Conservation (phyloP, 2,113 vertebrate genomes). For the Diadophis punctatus region DNA sequence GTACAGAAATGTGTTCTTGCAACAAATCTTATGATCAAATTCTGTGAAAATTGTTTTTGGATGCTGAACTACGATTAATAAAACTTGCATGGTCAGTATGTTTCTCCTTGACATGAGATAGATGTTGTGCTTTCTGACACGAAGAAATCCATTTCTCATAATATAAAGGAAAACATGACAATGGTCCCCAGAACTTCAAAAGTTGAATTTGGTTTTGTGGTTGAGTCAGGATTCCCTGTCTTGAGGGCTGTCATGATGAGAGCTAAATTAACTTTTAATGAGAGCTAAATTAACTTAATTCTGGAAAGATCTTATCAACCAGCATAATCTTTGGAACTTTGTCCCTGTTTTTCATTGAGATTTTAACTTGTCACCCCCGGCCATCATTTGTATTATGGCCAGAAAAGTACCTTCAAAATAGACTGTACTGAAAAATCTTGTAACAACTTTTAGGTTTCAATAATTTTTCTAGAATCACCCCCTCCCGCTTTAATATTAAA, state of each 20-base stretch:
- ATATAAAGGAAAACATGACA: conserved; percentile 10
- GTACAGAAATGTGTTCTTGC: not conserved
- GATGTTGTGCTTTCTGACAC: not conserved
- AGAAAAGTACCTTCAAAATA: not conserved
- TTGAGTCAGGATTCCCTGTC: not conserved
- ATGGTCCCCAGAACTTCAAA: not conserved
- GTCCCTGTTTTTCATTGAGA: not conserved
- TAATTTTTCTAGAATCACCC: not conserved
- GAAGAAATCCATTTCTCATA: not conserved
- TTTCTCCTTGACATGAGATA: not conserved
- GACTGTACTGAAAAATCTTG: not conserved
- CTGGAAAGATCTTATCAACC: conserved; percentile 11
- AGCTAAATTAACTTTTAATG: conserved; percentile 1
- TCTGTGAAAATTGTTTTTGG: not conserved
- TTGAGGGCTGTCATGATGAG: not conserved
- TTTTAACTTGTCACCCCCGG: conserved; percentile 22
- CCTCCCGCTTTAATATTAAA: not conserved
- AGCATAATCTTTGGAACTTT: not conserved
- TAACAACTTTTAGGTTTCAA: not conserved
- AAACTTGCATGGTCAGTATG: not conserved
- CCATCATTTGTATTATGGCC: not conserved
- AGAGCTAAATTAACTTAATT: conserved; percentile 20
- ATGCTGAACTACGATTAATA: not conserved
- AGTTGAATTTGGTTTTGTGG: not conserved
- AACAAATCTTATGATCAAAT: not conserved